Evolutionary conservation across 2,797 vertebrate genomes (phyloP).

Genomic region (Poeciliopsis presidionis): DNA sequence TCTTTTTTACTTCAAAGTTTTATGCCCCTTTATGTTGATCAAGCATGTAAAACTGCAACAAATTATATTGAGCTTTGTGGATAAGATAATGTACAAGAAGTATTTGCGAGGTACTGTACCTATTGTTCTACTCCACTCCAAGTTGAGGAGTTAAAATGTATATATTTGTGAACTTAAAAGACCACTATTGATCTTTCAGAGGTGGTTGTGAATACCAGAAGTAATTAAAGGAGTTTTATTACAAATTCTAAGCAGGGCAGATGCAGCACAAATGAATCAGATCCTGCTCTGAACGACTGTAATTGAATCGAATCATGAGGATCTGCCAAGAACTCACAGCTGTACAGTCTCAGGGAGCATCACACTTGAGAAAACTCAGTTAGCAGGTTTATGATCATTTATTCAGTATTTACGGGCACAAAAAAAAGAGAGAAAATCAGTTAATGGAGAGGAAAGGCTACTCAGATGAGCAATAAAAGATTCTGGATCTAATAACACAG

Average conservation of each 20-base stretch:
- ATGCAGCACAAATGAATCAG: neutral
- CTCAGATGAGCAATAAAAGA: slow-evolving; percentile 43
- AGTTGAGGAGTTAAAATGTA: neutral
- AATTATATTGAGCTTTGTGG: neutral
- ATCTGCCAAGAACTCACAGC: neutral
- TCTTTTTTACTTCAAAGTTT: neutral
- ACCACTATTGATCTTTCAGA: neutral
- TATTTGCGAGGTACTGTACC: neutral
- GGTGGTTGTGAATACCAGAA: neutral
- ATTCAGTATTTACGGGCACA: slow-evolving; percentile 20
- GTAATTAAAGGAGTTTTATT: neutral
- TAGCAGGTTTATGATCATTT: slow-evolving; percentile 60
- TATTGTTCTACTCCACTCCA: neutral
- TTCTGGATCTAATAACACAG: slow-evolving; percentile 47
- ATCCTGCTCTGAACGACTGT: neutral
- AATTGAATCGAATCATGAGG: neutral
- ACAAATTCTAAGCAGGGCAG: neutral
- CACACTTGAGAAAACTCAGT: slow-evolving; percentile 65
- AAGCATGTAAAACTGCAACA: neutral
- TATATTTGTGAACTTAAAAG: neutral
- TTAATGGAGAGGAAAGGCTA: slow-evolving; percentile 29
- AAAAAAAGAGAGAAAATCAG: slow-evolving; percentile 24
- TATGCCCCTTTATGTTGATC: neutral
- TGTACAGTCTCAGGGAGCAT: slow-evolving; percentile 45
- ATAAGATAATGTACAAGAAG: neutral